Base-by-base conservation (phyloP, 2,888 invertebrate species). In the Xanthostigma xanthostigma region DNA sequence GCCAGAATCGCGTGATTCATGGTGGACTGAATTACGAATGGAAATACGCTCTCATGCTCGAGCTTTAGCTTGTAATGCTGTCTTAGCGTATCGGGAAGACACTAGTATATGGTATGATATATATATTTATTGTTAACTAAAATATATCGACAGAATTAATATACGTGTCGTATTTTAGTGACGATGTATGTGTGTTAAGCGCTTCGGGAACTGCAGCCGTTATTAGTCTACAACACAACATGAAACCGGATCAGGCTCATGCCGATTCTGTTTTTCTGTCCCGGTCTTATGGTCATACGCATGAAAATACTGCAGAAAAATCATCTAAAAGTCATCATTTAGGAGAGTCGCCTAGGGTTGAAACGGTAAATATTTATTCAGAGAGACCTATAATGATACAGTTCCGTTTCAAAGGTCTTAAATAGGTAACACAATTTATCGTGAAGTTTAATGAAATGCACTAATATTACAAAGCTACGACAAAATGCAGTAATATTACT, bases 1-100 rank as follows among this genome's bases (percentile, higher is more conserved):
- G 64, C 88, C 90, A 12, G 92, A 92, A 62, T 84, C 87, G 3
- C 75, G 95, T 40, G 94, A 95, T 59, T 84, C 85, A 2, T 96
- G 96, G 94, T 97, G 97, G 96, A 90, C 87, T 1, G 95, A 97
- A 68, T 74, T 97, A 27, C 72, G 97, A 45, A 92, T 92, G 65
- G 97, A 97, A 73, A 84, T 97, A 49, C 76, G 94, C 1, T 92
- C 95, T 3, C 96, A 97, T 65, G 90, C 92, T 6, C 73, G 91
- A 38, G 87, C 93, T 1, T 71, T 97, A 53, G 86, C 89, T 10
- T 97, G 97, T 60, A 93, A 94, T 64, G 91, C 93, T 6, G 91
- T 97, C 43, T 71, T 97, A 39, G 96, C 92, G 0, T 97, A 97
- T 66, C 75, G 76, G n/a, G 97, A 97, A 71, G 78, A 82, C 36